These are phyloP conservation scores for Tachyglossus aculeatus DNA, from an alignment of 2,797 vertebrate genomes.

Conservation along the genomic window DNA sequence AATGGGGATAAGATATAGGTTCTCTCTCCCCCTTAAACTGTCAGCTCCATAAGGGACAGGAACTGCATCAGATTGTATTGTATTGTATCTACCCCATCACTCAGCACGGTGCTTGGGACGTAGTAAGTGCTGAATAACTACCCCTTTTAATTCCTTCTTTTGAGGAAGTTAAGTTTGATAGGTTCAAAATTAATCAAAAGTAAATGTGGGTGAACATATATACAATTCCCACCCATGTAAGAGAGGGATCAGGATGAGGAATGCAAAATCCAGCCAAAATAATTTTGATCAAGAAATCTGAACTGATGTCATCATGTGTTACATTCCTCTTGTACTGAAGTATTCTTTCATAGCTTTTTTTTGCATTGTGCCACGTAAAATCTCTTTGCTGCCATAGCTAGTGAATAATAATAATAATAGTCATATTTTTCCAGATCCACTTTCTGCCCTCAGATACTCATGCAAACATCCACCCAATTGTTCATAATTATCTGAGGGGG, in stretches of 20 bases:
- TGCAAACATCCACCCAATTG: neutral
- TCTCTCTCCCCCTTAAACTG: no score
- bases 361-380: conserved; percentile 12
- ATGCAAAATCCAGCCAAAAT: neutral
- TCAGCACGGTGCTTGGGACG: no score
- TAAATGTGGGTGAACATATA: no score
- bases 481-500: neutral
- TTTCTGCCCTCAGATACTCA: neutral
- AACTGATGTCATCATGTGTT: neutral
- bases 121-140: no score
- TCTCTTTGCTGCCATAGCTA: conserved; percentile 11
- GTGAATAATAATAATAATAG: neutral
- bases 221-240: no score
- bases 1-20: no score
- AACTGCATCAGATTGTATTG: no score
- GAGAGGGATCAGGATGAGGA: neutral
- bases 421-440: neutral
- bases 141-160: neutral
- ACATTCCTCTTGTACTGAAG: neutral
- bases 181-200: neutral
- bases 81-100: no score
- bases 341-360: conserved; percentile 12
- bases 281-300: conserved; percentile 12
- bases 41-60: no score
- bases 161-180: neutral